Evolutionary conservation across 2,113 vertebrate species (phyloP).

Genomic region (Psophia crepitans): DNA sequence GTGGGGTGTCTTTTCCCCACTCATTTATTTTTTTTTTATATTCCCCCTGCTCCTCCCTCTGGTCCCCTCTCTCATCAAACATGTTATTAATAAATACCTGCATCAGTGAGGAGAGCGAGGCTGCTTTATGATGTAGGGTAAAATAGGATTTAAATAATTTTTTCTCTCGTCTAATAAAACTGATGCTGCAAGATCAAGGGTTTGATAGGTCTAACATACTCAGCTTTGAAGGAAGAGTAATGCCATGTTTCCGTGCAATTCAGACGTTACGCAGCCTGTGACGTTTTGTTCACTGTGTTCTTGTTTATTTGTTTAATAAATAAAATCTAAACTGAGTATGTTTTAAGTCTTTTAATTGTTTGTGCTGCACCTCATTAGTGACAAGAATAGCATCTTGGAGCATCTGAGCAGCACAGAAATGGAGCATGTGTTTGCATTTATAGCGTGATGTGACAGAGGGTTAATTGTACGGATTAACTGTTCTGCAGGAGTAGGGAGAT

Average conservation of each 20-base stretch:
- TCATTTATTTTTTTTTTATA: background rate
- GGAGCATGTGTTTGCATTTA: background rate
- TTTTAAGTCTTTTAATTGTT: slow-evolving; percentile 12
- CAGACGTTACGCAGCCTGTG: background rate
- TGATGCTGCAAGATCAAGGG: background rate
- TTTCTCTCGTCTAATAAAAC: background rate
- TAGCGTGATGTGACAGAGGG: background rate
- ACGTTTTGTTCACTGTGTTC: background rate
- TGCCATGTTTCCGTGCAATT: background rate
- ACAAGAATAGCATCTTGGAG: slow-evolving; percentile 5
- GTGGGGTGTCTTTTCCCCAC: background rate
- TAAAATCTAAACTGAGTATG: background rate
- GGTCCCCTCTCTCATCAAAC: background rate
- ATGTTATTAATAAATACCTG: background rate
- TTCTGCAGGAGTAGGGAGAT: background rate
- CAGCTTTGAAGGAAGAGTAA: background rate
- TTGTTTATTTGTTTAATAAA: background rate
- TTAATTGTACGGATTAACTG: slow-evolving; percentile 39
- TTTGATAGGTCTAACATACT: background rate
- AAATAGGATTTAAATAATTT: background rate
- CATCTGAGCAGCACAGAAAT: background rate
- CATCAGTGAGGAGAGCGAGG: background rate
- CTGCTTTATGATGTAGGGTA: background rate
- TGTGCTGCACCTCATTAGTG: background rate
- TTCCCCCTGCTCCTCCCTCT: too few relatives aligned